Conservation (phyloP, 2,113 vertebrate species). For the Procapra przewalskii region DNA sequence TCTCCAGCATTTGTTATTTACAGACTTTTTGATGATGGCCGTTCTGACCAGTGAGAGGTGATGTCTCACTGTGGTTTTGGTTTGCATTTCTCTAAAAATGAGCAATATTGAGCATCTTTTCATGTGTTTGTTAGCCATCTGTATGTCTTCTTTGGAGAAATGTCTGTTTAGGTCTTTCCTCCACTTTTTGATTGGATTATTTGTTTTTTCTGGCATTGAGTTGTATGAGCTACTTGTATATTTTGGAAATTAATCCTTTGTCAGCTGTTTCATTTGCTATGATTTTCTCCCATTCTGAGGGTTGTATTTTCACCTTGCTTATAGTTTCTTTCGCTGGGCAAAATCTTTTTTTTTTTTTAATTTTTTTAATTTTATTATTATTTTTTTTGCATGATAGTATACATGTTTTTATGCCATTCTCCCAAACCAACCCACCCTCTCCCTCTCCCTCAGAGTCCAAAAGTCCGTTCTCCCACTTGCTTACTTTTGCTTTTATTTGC, state of each 20-base stretch:
- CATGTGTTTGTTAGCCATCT: neutral
- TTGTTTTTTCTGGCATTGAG: neutral
- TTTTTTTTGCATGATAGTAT: too few relatives aligned
- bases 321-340: neutral
- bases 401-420: too few relatives aligned
- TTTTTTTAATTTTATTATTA: too few relatives aligned
- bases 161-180: neutral
- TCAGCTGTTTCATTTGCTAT: neutral
- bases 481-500: neutral
- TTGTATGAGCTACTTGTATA: neutral
- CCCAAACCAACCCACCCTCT: too few relatives aligned
- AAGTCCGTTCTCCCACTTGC: too few relatives aligned
- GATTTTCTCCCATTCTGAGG: neutral
- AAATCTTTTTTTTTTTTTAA: too few relatives aligned
- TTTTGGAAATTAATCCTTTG: neutral
- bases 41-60: neutral
- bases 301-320: neutral
- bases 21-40: neutral
- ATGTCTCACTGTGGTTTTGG: neutral
- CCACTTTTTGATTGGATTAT: neutral
- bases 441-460: too few relatives aligned
- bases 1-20: neutral
- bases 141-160: neutral
- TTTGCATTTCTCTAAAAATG: neutral
- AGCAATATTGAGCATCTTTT: neutral